phyloP scores from a whole-genome alignment of 2,888 invertebrate species.

The Mantis religiosa region DNA sequence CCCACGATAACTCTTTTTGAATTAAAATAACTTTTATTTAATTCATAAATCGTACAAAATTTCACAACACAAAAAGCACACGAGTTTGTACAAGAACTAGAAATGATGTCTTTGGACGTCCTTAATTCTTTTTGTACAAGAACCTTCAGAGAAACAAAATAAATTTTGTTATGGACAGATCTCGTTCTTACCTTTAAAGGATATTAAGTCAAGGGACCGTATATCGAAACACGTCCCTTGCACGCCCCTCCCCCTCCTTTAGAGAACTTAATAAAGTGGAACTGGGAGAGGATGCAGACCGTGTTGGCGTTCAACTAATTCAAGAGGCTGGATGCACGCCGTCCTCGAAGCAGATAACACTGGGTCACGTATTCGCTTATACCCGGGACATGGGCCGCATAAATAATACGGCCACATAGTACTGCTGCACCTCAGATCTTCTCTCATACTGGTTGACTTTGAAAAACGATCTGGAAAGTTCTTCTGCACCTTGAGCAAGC shows the following conservation, averaged over 20 bases:
- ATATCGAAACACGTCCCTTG: background rate
- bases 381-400: background rate
- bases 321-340: background rate
- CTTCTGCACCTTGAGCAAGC: background rate
- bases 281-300: background rate
- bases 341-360: background rate
- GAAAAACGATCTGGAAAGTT: background rate
- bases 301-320: background rate
- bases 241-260: too few species aligned
- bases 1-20: too few species aligned
- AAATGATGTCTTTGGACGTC: too few species aligned
- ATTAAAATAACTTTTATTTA: too few species aligned
- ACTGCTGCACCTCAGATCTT: background rate
- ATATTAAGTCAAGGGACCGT: background rate
- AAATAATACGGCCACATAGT: background rate
- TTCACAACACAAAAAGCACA: too few species aligned
- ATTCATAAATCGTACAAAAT: too few species aligned
- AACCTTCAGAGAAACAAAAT: too few species aligned
- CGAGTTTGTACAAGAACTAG: too few species aligned
- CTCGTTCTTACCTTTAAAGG: background rate
- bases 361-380: background rate
- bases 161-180: too few species aligned
- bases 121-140: too few species aligned
- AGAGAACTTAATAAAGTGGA: background rate
- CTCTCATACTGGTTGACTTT: background rate